These are phyloP conservation scores for Gouania willdenowi DNA, from an alignment of 2,797 vertebrate species.

Conservation along the genomic window DNA sequence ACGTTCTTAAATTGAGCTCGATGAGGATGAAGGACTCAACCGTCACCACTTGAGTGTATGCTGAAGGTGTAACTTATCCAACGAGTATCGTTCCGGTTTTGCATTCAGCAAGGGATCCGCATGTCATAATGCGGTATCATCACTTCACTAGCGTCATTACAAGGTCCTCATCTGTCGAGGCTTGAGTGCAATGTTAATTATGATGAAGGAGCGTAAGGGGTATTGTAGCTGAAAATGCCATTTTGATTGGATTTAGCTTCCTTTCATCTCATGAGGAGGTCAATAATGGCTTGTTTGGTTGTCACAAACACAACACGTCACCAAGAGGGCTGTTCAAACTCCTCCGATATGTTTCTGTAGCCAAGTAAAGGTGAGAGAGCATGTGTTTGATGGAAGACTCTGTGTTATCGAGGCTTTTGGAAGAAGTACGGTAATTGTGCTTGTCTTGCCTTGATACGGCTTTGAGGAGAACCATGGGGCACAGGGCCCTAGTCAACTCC, in stretches of 20 bases:
- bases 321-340: background rate
- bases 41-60: conserved; percentile 37
- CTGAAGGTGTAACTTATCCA: conserved; percentile 17
- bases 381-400: background rate
- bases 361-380: background rate
- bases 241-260: conserved; percentile 55
- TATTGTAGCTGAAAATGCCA: conserved; percentile 50
- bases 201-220: conserved; percentile 39
- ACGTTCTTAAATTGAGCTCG: conserved; percentile 54
- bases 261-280: conserved; percentile 58
- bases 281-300: conserved; percentile 37
- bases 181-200: conserved; percentile 71
- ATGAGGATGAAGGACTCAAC: conserved; percentile 47
- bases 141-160: conserved; percentile 72
- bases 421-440: conserved; percentile 1
- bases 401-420: conserved; percentile 1
- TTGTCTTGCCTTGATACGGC: conserved; percentile 6
- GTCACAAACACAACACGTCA: conserved; percentile 16
- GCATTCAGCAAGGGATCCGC: conserved; percentile 65
- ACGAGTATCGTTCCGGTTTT: conserved; percentile 41
- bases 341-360: background rate
- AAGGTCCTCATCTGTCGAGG: conserved; percentile 63
- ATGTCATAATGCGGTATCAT: conserved; percentile 76
- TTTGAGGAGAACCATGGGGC: conserved; percentile 24
- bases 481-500: conserved; percentile 2